Conservation (phyloP, 2,888 invertebrate genomes). For the Pseudoips prasinana region DNA sequence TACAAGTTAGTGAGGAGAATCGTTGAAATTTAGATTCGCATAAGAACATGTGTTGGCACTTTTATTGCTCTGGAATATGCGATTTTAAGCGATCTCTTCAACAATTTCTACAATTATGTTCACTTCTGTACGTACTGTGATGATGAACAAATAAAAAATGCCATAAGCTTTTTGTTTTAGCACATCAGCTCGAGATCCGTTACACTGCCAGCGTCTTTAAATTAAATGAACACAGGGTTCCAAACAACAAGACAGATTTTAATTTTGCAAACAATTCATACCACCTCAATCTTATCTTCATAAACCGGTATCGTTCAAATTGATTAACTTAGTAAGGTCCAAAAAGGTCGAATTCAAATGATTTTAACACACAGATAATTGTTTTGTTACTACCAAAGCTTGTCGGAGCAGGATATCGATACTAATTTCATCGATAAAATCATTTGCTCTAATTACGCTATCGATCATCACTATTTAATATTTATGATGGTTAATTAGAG, state of each 20-base stretch:
- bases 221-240: constrained; percentile 27
- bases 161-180: too few species aligned
- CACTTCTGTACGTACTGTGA: too few species aligned
- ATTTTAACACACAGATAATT: constrained; percentile 70
- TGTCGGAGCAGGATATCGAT: constrained; percentile 33
- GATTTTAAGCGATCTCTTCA: too few species aligned
- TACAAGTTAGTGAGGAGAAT: constrained; percentile 5
- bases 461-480: neutral
- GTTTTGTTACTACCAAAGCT: constrained; percentile 60
- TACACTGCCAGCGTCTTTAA: constrained; percentile 12
- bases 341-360: constrained; percentile 57
- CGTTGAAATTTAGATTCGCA: too few species aligned
- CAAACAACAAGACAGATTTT: constrained; percentile 17
- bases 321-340: constrained; percentile 62
- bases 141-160: too few species aligned
- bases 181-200: too few species aligned
- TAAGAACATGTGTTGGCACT: too few species aligned
- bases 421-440: constrained; percentile 28
- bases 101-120: too few species aligned
- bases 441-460: neutral
- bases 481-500: constrained; percentile 16
- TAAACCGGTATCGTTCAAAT: constrained; percentile 55
- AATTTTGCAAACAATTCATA: constrained; percentile 39
- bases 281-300: constrained; percentile 35
- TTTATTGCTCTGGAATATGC: too few species aligned